phyloP scores from a whole-genome alignment of 35 echinoderm and acorn worm genomes.

The Stichopus chloronotus region DNA sequence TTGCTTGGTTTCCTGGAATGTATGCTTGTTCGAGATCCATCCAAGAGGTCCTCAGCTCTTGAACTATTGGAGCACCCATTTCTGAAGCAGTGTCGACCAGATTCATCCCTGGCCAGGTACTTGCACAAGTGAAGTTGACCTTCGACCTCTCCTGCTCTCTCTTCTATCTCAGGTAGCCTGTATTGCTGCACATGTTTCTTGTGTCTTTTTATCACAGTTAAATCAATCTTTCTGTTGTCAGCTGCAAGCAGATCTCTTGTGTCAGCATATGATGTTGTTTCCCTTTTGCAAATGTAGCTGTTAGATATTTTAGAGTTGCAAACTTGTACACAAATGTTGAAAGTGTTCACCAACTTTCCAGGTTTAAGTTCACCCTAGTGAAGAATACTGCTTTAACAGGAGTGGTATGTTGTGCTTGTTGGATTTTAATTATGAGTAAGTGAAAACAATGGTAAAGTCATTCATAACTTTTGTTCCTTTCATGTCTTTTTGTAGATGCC shows the following conservation, averaged over 20 bases:
- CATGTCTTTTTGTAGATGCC: too few relatives aligned
- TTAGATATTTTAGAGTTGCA: background rate
- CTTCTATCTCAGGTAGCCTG: slow-evolving; percentile 32
- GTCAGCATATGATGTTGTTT: background rate
- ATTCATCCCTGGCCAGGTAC: slow-evolving; percentile 73
- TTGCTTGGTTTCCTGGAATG: slow-evolving; percentile 92
- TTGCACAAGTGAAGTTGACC: slow-evolving; percentile 38
- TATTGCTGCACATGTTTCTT: slow-evolving; percentile 38
- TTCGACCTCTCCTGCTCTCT: background rate
- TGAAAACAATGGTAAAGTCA: background rate
- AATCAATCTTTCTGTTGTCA: background rate
- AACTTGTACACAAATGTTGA: background rate
- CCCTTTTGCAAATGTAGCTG: background rate
- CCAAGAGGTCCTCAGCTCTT: slow-evolving; percentile 87
- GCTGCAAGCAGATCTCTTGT: slow-evolving; percentile 7
- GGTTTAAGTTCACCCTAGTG: too few relatives aligned
- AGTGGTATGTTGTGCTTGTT: background rate
- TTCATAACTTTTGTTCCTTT: too few relatives aligned
- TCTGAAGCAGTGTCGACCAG: slow-evolving; percentile 83
- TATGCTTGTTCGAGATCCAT: slow-evolving; percentile 91
- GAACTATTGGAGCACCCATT: slow-evolving; percentile 94
- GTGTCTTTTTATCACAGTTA: slow-evolving; percentile 4
- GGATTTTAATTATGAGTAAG: background rate
- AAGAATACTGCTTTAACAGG: too few relatives aligned
- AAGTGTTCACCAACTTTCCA: background rate